Conservation (phyloP, 2,113 vertebrate genomes). For the Vulpes vulpes region DNA sequence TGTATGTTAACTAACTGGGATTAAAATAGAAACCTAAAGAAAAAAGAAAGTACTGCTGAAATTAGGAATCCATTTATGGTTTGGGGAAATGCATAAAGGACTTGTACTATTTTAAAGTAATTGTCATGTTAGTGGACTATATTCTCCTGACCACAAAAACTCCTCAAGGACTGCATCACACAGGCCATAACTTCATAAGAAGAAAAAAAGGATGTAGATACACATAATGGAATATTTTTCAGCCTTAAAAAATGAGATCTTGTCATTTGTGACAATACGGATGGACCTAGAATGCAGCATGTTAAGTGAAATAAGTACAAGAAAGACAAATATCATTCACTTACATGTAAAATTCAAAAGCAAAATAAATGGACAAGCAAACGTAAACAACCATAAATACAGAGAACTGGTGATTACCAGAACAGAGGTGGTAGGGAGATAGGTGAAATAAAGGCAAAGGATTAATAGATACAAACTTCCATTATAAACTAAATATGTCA, state of each 20-base stretch:
- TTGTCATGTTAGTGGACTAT: background rate
- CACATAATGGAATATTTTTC: background rate
- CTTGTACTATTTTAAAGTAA: constrained; percentile 44
- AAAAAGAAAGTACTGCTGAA: background rate
- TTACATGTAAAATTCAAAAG: background rate
- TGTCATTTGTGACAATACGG: background rate
- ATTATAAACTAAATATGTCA: background rate
- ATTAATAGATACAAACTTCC: background rate
- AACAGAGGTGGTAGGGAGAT: background rate
- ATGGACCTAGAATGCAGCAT: background rate
- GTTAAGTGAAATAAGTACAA: background rate
- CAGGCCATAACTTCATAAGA: background rate
- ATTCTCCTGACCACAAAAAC: background rate
- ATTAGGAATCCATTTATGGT: background rate
- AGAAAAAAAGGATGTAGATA: background rate
- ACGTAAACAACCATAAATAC: background rate
- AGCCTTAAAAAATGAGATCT: background rate
- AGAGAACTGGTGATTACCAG: background rate
- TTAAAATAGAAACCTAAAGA: background rate
- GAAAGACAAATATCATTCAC: background rate
- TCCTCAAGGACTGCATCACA: background rate
- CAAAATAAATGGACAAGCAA: background rate
- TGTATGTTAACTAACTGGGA: background rate
- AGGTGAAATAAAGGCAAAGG: background rate
- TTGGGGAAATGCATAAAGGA: background rate